Base-by-base conservation (phyloP, 2,797 vertebrate genomes). In the Acrossocheilus wenchowensis region DNA sequence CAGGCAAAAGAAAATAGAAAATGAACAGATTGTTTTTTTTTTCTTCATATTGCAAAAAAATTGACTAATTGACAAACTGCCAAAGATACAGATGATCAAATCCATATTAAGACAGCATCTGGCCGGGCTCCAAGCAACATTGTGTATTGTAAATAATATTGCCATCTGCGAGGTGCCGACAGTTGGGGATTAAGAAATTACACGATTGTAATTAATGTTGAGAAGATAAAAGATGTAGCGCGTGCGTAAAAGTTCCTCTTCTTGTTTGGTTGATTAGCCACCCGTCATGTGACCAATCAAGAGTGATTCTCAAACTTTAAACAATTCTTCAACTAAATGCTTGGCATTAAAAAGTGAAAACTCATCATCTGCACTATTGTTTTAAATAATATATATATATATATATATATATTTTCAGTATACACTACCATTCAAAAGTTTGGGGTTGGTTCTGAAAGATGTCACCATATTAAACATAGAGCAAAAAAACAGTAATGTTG, bases 21-120 rank as follows among this genome's bases (percentile, higher is more conserved):
- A 74, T 81, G 73, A 90, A 45, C 64, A 75, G 21, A 30, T 71
- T 87, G 74, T 69, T 87, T 87, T 87, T 87, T 89, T 89, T 87
- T 84, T 41, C 77, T 82, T 82, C 74, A 57, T 60, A 60, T 80
- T 83, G 90, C 84, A 87, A 92, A 90, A 41, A 92, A 92, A 89
- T 71, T 72, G 83, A 93, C 90, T 88, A 88, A 93, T 92, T 90
- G 92, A 92, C 92, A 91, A 87, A 89, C 91, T 90, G 94, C 91
- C 91, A 92, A 90, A 93, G 92, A 93, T 94, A 87, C 94, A 94
- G 94, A 94, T 91, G 93, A 95, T 94, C 91, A 93, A 92, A 92
- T 87, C 91, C 83, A 80, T 91, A 90, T 95, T 93, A 94, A 91
- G 92, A 82, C 85, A 60, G 90, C 91, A 90, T 90, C 90, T 95